Percentiles rank a stretch among this genome's conserved stretches.
phyloP scores from a whole-genome alignment of 37 sponge, comb jelly and placozoan genomes.

The Chondrilla cf. caribensis region DNA sequence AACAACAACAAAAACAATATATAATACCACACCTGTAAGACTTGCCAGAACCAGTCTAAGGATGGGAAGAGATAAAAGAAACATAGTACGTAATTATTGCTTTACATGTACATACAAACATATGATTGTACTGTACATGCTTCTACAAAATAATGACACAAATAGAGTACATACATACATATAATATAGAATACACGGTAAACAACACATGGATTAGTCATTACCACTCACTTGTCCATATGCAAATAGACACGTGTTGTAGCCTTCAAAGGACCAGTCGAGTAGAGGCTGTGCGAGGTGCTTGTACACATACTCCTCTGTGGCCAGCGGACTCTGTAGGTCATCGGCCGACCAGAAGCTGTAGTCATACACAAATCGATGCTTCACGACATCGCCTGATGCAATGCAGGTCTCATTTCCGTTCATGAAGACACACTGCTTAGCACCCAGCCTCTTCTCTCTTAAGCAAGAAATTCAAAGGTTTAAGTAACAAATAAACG shows the following conservation, averaged over 20 bases:
- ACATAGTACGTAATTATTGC: background rate
- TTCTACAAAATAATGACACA: too few species aligned
- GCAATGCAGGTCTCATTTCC: constrained; percentile 50
- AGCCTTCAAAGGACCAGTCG: constrained; percentile 82
- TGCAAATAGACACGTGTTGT: constrained; percentile 89
- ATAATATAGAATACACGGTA: background rate
- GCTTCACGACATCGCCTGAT: constrained; percentile 22
- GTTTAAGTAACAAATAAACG: too few species aligned
- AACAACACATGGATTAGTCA: background rate
- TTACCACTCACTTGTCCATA: constrained; percentile 69
- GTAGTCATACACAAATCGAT: constrained; percentile 76
- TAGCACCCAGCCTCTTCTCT: constrained; percentile 42
- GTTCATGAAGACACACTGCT: constrained; percentile 33
- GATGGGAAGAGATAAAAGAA: background rate
- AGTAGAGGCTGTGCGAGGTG: constrained; percentile 72
- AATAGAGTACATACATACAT: background rate
- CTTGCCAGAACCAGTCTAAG: constrained; percentile 90
- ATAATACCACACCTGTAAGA: constrained; percentile 83
- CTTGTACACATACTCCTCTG: constrained; percentile 64
- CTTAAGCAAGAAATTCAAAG: constrained; percentile 3
- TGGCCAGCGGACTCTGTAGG: constrained; percentile 14
- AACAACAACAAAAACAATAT: background rate
- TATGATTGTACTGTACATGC: too few species aligned
- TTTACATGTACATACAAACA: too few species aligned
- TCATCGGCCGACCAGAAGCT: constrained; percentile 81